Evolutionary conservation across 1,140 invertebrate species (phyloP).

Genomic region (Orchestia grillus): DNA sequence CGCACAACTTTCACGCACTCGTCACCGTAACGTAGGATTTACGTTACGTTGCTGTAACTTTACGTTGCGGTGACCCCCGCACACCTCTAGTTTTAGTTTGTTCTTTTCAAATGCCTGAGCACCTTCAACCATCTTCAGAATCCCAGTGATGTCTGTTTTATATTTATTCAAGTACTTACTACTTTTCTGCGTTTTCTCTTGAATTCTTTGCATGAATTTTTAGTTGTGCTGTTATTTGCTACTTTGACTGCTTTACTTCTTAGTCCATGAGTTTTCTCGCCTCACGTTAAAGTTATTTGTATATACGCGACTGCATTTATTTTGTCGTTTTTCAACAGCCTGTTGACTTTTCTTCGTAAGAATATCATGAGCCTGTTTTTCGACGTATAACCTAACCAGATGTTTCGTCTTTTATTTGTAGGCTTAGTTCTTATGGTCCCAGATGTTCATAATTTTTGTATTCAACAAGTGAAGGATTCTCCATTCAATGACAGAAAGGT

Average conservation of each 20-base stretch:
- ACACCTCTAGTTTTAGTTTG: background rate
- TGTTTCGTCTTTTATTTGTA: background rate
- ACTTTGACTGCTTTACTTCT: background rate
- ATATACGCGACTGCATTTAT: background rate
- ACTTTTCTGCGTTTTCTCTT: background rate
- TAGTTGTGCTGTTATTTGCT: background rate
- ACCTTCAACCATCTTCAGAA: background rate
- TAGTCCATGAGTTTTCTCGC: background rate
- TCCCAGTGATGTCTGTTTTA: background rate
- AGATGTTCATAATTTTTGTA: background rate
- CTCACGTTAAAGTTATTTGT: background rate
- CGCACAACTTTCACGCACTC: slow-evolving; percentile 33
- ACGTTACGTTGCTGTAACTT: slow-evolving; percentile 2
- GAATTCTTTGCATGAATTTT: background rate
- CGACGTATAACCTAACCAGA: background rate
- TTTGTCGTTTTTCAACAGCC: background rate
- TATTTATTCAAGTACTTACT: background rate
- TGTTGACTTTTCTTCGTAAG: background rate
- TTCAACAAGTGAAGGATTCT: background rate
- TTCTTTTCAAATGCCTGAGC: background rate
- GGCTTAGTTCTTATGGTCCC: background rate
- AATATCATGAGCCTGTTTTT: background rate
- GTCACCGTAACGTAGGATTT: slow-evolving; percentile 16
- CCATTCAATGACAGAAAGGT: background rate
- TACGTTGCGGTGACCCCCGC: background rate